Percentiles rank a stretch among this genome's conserved stretches.
phyloP scores from a whole-genome alignment of 2,797 vertebrate species.

The Crocodylus rhombifer region DNA sequence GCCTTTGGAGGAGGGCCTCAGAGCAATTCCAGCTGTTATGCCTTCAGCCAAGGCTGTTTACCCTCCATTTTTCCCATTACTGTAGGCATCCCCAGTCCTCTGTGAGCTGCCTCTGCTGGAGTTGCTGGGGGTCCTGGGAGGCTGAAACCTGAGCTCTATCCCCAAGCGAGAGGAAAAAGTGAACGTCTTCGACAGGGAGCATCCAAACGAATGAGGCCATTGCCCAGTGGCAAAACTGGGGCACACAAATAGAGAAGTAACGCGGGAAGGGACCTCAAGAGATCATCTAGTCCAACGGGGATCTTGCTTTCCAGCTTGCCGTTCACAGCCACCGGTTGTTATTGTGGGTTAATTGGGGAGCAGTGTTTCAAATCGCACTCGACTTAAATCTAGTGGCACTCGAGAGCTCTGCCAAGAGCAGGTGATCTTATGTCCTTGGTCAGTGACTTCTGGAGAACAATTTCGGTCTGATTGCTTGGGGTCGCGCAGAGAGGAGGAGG shows the following conservation, averaged over 20 bases:
- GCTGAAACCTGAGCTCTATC: background rate
- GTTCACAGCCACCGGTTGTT: rapidly evolving
- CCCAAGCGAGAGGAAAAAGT: background rate
- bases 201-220: background rate
- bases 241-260: background rate
- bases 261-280: too few relatives aligned
- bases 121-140: rapidly evolving
- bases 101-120: background rate
- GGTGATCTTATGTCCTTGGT: background rate
- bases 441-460: background rate
- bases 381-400: background rate
- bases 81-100: background rate
- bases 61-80: background rate
- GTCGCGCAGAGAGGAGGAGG: rapidly evolving
- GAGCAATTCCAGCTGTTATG: rapidly evolving
- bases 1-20: rapidly evolving
- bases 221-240: background rate
- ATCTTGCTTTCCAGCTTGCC: rapidly evolving
- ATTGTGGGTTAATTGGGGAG: too few relatives aligned
- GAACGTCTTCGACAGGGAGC: background rate
- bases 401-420: rapidly evolving
- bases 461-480: background rate
- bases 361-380: rapidly evolving
- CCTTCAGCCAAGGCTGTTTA: background rate
- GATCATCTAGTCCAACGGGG: background rate